These are phyloP conservation scores for Drosophila novamexicana DNA, from an alignment of 1,140 invertebrate genomes.

Conservation along the genomic window DNA sequence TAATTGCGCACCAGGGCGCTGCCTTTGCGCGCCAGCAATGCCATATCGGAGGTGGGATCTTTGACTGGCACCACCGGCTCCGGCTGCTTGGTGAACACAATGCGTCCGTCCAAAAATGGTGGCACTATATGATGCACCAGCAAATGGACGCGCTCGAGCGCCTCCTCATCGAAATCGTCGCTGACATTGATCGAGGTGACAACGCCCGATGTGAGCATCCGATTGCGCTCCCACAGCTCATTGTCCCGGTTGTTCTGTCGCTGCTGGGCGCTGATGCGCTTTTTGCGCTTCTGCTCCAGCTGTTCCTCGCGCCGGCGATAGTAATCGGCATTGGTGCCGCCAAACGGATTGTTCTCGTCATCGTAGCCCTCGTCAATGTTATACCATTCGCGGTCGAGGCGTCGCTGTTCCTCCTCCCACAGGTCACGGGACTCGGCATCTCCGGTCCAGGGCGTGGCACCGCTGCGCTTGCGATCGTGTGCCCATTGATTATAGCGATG, in stretches of 20 bases:
- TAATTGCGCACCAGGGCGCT: conserved; percentile 94
- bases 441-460: conserved; percentile 87
- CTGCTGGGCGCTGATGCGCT: conserved; percentile 96
- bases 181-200: conserved; percentile 95
- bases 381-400: conserved; percentile 98
- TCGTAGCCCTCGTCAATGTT: conserved; percentile 96
- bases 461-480: conserved; percentile 87
- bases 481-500: conserved; percentile 92
- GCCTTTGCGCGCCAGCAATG: conserved; percentile 97
- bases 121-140: conserved; percentile 99
- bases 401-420: conserved; percentile 97
- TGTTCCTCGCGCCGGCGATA: conserved; percentile 95
- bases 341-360: conserved; percentile 96
- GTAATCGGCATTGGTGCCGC: conserved; percentile 95
- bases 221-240: conserved; percentile 99
- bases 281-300: conserved; percentile 94
- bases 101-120: conserved; percentile 98
- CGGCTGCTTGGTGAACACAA: conserved; percentile 99
- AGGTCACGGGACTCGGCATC: conserved; percentile 89
- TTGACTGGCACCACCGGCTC: conserved; percentile 95
- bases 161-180: conserved; percentile 97
- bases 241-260: conserved; percentile 98
- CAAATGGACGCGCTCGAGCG: conserved; percentile 95
- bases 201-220: conserved; percentile 98
- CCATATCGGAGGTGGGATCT: conserved; percentile 99